Evolutionary conservation across 2,888 invertebrate genomes (phyloP), one percentile per base, ranked within the genome.

Genomic region (Chorisops tibialis): DNA sequence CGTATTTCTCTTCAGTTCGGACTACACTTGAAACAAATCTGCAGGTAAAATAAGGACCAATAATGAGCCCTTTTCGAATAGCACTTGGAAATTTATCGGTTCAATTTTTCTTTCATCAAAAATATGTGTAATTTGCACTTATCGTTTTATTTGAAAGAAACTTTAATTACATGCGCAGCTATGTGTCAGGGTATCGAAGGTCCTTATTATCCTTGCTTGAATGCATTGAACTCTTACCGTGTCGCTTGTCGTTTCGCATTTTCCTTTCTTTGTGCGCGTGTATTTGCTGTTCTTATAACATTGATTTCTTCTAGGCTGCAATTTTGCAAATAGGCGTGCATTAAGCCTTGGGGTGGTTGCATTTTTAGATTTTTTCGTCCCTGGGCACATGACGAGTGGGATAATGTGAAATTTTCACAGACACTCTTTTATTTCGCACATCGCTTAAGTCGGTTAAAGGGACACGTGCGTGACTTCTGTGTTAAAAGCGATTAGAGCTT

Each of bases 81-180:
- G 2, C 11, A 49, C 22, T 12, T 14, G n/a, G 38, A 7, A 50
- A 14, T 37, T 38, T 52, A 19, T 38, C 14, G 39, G 14, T 39
- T 18, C 18, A 19, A 37, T 37, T 52, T 38, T 24, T 43, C 43
- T 43, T 56, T 43, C 56, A 54, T 43, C n/a, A 41, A 54, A 52
- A 54, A 30, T n/a, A 45, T 43, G 54, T 54, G 39, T 61, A 61
- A 61, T 61, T 61, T 61, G 61, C 61, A 61, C 61, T 61, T 61
- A 61, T 54, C 48, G 38, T 22, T 38, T n/a, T 37, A 38, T 38
- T 54, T 19, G 47, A 61, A 47, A 47, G 21, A 45, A 60, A 37
- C 48, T 54, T 38, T 52, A 61, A 61, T 61, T 54, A 22, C 39
- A 48, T 49, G 16, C 14, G 6, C 4, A 7, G 14, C 24, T 54